Conservation (phyloP, 1,140 invertebrate genomes). For the Drosophila murphyi region DNA sequence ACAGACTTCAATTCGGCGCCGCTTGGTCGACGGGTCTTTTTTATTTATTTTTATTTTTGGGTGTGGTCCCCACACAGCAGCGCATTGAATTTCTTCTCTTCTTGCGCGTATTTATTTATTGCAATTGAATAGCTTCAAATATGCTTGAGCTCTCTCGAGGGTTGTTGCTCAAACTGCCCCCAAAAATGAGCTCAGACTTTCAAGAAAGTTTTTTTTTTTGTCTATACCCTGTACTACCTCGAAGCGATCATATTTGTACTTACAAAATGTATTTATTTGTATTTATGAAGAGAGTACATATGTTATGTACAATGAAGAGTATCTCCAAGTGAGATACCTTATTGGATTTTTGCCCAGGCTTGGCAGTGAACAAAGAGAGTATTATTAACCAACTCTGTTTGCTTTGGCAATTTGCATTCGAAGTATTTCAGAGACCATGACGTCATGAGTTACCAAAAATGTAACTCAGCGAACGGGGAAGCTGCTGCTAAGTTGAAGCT, state of each 20-base stretch:
- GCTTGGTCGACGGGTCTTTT: slow-evolving; percentile 4
- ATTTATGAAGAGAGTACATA: no score
- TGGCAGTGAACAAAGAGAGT: background rate
- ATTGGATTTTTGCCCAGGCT: background rate
- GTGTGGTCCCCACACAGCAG: slow-evolving; percentile 25
- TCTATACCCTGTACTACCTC: background rate
- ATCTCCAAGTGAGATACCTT: background rate
- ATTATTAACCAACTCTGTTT: background rate
- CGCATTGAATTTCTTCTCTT: slow-evolving; percentile 1
- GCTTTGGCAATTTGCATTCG: slow-evolving; percentile 10
- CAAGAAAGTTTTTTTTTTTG: background rate
- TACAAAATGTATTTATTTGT: no score
- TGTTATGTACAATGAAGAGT: background rate
- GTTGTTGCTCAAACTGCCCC: slow-evolving; percentile 4
- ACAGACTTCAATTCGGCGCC: slow-evolving; percentile 21
- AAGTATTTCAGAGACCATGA: slow-evolving; percentile 8
- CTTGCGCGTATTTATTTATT: slow-evolving; percentile 32
- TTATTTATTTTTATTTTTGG: slow-evolving; percentile 13
- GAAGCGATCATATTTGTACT: no score
- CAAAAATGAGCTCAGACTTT: slow-evolving; percentile 7
- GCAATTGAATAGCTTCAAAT: slow-evolving; percentile 6
- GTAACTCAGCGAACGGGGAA: background rate
- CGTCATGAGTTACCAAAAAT: slow-evolving; percentile 10
- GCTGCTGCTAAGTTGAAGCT: background rate
- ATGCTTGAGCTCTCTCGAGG: slow-evolving; percentile 4